Percentiles rank a stretch among this genome's conserved stretches.
Evolutionary conservation across 1,140 invertebrate species (phyloP).

Genomic region (Aricia agestis): DNA sequence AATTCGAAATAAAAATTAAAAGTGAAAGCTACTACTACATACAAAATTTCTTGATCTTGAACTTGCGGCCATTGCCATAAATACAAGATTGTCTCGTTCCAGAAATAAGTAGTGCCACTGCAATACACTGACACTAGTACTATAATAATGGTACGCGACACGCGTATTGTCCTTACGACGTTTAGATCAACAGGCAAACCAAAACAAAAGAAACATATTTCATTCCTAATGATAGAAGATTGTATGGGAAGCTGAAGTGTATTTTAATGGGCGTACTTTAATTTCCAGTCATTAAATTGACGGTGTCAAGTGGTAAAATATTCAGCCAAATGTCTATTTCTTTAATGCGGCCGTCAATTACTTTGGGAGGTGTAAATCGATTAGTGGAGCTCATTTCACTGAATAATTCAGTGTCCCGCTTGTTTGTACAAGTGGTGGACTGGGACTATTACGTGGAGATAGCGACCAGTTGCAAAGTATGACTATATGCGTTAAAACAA

Average conservation of each 20-base stretch:
- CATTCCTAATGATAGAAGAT: no score
- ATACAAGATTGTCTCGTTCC: no score
- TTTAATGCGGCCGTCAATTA: constrained; percentile 29
- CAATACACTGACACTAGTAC: no score
- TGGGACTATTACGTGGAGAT: constrained; percentile 22
- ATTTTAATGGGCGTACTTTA: neutral
- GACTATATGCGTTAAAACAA: no score
- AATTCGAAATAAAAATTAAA: no score
- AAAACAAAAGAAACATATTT: neutral
- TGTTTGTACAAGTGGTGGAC: constrained; percentile 72
- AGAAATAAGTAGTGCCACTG: no score
- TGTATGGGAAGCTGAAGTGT: neutral
- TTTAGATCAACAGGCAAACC: neutral
- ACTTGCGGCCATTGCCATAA: no score
- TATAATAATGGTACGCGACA: no score
- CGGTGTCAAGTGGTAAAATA: constrained; percentile 5
- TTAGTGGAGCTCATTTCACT: constrained; percentile 52
- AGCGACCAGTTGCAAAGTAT: neutral
- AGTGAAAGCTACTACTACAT: no score
- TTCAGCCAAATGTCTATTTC: constrained; percentile 8
- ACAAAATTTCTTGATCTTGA: no score
- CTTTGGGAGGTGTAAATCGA: constrained; percentile 66
- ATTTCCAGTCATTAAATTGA: constrained; percentile 3
- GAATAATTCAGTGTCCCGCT: constrained; percentile 66
- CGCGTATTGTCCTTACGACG: no score